Conservation (phyloP, 2,797 vertebrate genomes). For the Enteromius paludinosus region DNA sequence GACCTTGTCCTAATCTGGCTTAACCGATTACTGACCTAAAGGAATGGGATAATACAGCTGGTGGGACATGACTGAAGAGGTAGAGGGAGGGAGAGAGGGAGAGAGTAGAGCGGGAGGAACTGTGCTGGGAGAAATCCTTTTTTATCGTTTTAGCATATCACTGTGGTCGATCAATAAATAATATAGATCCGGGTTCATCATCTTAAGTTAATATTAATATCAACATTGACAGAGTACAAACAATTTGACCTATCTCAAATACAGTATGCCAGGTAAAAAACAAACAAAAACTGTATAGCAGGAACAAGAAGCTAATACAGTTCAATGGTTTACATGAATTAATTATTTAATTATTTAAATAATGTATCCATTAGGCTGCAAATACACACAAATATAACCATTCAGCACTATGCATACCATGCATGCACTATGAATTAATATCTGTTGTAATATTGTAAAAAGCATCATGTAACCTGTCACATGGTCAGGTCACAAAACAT, state of each 20-base stretch:
- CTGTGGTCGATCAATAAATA: background rate
- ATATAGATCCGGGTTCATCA: too few species aligned
- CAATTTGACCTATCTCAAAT: too few species aligned
- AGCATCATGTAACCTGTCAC: background rate
- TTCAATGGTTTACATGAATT: too few species aligned
- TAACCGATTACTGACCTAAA: constrained; percentile 26
- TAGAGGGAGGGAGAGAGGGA: background rate
- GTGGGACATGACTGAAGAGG: background rate
- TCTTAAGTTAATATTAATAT: too few species aligned
- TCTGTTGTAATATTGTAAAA: background rate
- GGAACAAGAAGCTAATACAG: too few species aligned
- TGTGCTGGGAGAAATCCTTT: background rate
- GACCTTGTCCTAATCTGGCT: constrained; percentile 19
- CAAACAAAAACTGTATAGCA: too few species aligned
- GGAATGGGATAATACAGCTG: constrained; percentile 19
- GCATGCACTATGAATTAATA: background rate
- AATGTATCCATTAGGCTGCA: too few species aligned
- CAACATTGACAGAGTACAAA: too few species aligned
- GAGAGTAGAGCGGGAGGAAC: background rate
- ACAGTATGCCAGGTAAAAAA: too few species aligned
- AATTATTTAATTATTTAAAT: too few species aligned
- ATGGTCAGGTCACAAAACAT: background rate
- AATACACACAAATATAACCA: too few species aligned
- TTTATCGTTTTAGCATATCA: background rate
- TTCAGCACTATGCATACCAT: too few species aligned